These are phyloP conservation scores for Prorops nasuta DNA, from an alignment of 1,140 invertebrate species.

Conservation along the genomic window DNA sequence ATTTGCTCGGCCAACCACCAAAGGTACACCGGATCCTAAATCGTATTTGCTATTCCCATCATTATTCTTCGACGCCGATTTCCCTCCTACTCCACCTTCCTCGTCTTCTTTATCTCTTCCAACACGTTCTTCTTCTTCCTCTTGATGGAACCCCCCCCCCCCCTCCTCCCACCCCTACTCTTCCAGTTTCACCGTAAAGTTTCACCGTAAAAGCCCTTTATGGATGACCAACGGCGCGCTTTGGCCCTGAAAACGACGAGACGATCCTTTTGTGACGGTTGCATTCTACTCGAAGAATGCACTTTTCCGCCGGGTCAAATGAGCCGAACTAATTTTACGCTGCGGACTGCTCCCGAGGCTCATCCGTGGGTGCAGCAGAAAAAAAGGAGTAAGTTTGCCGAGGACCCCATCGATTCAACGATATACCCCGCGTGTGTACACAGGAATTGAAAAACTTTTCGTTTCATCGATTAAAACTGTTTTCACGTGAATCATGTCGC, in stretches of 20 bases:
- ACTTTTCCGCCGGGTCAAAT: slow-evolving; percentile 47
- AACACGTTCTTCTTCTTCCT: slow-evolving; percentile 1
- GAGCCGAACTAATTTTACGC: slow-evolving; percentile 45
- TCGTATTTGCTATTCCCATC: slow-evolving; percentile 53
- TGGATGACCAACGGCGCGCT: slow-evolving; percentile 43
- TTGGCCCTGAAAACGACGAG: slow-evolving; percentile 32
- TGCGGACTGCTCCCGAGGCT: too few relatives aligned
- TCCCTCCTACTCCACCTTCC: slow-evolving; percentile 9
- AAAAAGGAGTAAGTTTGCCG: slow-evolving; percentile 23
- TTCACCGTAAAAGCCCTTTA: slow-evolving; percentile 25
- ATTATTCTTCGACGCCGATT: slow-evolving; percentile 32
- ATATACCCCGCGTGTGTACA: slow-evolving; percentile 8
- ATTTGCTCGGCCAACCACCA: slow-evolving; percentile 28
- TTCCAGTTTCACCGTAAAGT: background rate
- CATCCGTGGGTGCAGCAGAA: too few relatives aligned
- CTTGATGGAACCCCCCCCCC: background rate
- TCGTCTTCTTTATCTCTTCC: slow-evolving; percentile 6
- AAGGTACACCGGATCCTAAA: slow-evolving; percentile 27
- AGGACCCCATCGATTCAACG: slow-evolving; percentile 18
- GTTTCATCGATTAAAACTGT: too few relatives aligned
- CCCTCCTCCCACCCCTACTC: background rate
- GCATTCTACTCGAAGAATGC: slow-evolving; percentile 32
- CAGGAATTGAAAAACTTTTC: slow-evolving; percentile 3
- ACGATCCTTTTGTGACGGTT: slow-evolving; percentile 38
- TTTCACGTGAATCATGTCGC: too few relatives aligned